Evolutionary conservation across 2,113 vertebrate species (phyloP).

Genomic region (Stegostoma tigrinum): DNA sequence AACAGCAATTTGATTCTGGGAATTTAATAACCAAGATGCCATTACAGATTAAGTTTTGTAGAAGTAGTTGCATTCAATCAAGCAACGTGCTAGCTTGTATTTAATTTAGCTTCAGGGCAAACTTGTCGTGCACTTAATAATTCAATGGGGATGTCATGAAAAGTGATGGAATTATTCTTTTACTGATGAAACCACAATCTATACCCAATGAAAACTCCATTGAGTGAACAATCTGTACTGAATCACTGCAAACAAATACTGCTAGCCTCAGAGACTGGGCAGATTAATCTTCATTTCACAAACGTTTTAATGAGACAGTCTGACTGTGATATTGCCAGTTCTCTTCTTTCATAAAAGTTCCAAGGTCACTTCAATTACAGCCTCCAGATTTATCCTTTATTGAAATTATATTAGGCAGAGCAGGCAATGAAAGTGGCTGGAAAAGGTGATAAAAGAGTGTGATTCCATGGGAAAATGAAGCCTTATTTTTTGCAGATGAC

Average conservation of each 20-base stretch:
- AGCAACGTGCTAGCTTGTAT: background rate
- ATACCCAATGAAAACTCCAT: background rate
- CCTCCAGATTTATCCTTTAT: background rate
- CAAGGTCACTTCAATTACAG: background rate
- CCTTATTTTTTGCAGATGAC: background rate
- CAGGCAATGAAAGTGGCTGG: background rate
- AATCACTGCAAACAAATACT: background rate
- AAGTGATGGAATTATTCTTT: background rate
- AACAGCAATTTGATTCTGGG: background rate
- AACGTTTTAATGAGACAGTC: background rate
- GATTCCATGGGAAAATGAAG: background rate
- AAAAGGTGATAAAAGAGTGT: background rate
- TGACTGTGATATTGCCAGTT: background rate
- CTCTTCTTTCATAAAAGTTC: background rate
- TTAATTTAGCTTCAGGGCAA: constrained; percentile 11
- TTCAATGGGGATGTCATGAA: background rate
- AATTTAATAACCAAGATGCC: background rate
- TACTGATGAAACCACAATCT: background rate
- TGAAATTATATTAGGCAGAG: background rate
- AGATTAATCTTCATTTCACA: background rate
- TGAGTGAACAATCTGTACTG: background rate
- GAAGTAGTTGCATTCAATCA: background rate
- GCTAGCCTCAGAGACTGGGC: background rate
- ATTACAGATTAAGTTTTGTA: background rate
- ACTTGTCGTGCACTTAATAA: background rate